Evolutionary conservation across 1,140 invertebrate genomes (phyloP).

Genomic region (Kradibia gibbosae): DNA sequence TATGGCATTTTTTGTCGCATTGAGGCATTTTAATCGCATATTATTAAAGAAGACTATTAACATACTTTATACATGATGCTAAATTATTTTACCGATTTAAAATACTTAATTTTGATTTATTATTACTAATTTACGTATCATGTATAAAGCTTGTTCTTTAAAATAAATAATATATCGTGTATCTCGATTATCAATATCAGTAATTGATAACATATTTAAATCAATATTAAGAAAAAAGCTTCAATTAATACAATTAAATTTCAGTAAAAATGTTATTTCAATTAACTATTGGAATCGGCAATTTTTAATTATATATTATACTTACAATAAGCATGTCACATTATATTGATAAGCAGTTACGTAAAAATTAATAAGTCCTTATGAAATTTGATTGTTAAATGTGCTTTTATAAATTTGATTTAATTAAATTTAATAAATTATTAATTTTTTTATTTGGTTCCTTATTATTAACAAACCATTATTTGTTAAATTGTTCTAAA

Average conservation of each 20-base stretch:
- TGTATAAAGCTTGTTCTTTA: slow-evolving; percentile 35
- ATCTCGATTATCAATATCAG: slow-evolving; percentile 6
- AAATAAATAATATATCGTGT: slow-evolving; percentile 36
- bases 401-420: background rate
- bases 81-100: background rate
- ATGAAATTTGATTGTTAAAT: background rate
- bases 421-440: background rate
- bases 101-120: background rate
- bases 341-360: background rate
- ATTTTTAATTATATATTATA: background rate
- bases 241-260: background rate
- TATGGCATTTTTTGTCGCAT: slow-evolving; percentile 9
- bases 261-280: background rate
- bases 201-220: background rate
- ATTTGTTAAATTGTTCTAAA: background rate
- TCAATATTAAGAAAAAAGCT: background rate
- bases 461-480: background rate
- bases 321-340: background rate
- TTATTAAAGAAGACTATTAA: background rate
- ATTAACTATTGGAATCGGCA: background rate
- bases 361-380: background rate
- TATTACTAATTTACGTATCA: slow-evolving; percentile 9
- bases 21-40: slow-evolving; percentile 17
- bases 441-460: background rate
- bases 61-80: slow-evolving; percentile 31